Percentiles rank a stretch among this genome's conserved stretches.
phyloP scores from a whole-genome alignment of 2,797 vertebrate genomes.

The Luscinia megarhynchos region DNA sequence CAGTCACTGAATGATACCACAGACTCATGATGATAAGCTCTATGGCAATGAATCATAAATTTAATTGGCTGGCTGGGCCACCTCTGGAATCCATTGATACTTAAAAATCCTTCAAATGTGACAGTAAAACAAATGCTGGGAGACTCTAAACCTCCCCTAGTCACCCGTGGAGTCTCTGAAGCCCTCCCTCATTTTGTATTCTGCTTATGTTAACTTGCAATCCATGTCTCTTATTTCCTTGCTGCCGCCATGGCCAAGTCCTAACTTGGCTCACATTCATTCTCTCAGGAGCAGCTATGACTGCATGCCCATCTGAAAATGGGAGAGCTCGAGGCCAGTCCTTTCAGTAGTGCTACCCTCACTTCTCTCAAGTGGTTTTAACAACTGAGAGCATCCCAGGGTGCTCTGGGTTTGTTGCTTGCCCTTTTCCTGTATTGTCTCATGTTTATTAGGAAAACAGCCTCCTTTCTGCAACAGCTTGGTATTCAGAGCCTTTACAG shows the following conservation, averaged over 20 bases:
- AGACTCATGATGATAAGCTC: background rate
- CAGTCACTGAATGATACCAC: background rate
- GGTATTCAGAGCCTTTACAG: background rate
- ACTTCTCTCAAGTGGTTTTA: background rate
- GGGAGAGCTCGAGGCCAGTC: background rate
- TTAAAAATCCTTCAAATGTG: slow-evolving; percentile 42
- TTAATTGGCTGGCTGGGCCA: background rate
- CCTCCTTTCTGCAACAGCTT: background rate
- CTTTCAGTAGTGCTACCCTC: background rate
- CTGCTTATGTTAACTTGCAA: background rate
- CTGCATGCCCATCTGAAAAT: background rate
- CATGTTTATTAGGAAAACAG: background rate
- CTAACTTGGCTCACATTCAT: background rate
- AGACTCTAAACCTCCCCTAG: background rate
- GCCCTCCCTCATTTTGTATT: background rate
- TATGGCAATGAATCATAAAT: slow-evolving; percentile 23
- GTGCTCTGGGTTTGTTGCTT: background rate
- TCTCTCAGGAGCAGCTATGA: background rate
- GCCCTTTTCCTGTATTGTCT: background rate
- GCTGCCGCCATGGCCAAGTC: background rate
- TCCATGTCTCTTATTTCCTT: background rate
- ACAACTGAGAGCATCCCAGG: background rate
- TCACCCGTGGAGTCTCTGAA: background rate
- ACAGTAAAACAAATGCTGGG: background rate
- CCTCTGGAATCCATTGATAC: background rate